A percentile compares a stretch with the other conserved stretches of the same genome.
Evolutionary conservation across 2,888 invertebrate genomes (phyloP).

Genomic region (Oligia latruncula): DNA sequence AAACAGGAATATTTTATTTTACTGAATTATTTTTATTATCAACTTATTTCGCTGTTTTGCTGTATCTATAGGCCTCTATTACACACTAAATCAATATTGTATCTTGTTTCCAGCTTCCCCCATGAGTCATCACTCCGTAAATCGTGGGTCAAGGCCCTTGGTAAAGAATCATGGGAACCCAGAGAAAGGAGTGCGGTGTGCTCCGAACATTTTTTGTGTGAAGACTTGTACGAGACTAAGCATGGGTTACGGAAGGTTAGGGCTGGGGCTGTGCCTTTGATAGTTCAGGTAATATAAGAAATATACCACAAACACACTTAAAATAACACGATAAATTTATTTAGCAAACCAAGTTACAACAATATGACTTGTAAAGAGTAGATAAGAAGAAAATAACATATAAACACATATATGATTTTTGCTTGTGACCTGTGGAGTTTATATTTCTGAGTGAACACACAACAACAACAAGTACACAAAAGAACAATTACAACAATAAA

Average conservation of each 20-base stretch:
- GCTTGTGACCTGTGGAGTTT: background rate
- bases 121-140: constrained; percentile 71
- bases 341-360: background rate
- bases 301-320: background rate
- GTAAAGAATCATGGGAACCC: constrained; percentile 74
- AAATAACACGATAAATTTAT: background rate
- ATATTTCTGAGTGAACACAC: too few relatives aligned
- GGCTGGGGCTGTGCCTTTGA: constrained; percentile 78
- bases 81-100: background rate
- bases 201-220: constrained; percentile 80
- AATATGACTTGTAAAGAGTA: too few relatives aligned
- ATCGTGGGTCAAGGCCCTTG: constrained; percentile 79
- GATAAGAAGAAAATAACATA: too few relatives aligned
- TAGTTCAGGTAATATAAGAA: constrained; percentile 68
- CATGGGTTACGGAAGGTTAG: constrained; percentile 78
- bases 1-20: background rate
- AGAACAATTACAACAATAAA: background rate
- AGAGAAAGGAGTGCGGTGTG: constrained; percentile 79
- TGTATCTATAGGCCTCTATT: too few relatives aligned
- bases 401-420: background rate
- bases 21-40: background rate
- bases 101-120: constrained; percentile 76
- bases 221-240: constrained; percentile 80
- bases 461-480: too few relatives aligned
- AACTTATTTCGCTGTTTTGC: background rate